Base-by-base conservation (phyloP, 2,113 vertebrate species). In the Perca fluviatilis region DNA sequence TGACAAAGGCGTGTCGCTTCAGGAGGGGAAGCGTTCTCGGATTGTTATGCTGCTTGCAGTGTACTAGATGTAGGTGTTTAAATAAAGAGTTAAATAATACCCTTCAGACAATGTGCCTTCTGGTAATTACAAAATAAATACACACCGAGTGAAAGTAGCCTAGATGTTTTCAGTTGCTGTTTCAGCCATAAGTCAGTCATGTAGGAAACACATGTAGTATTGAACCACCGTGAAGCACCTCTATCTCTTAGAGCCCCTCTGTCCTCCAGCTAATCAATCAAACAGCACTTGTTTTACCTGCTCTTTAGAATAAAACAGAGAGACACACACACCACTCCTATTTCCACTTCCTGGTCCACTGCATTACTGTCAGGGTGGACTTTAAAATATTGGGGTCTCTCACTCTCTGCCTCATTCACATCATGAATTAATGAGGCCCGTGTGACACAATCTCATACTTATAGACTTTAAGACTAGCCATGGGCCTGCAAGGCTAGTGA, bases 1-100 rank as follows among this genome's bases (percentile, higher is more conserved):
- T 62, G 49, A 57, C 27, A 64, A 67, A 77, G 64, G 78, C 73
- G 78, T 79, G 70, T 79, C 43, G 1, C 51, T 58, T 47, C 27
- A 64, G 62, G 25, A 25, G 15, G 14, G 57, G 23, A 40, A 19
- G 58, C 50, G 19, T 23, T 51, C 10, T 61, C 54, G 5, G 58
- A 49, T 61, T 86, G 11, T n/a, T 54, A 33, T 56, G 43, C 21
- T 46, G 58, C n/a, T 58, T 36, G 18, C 18, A 63, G 15, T 67
- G 13, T 0, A 43, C 18, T 27, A 18, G 18, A 43, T 53, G 36
- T 30, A 2, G 64, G 30, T 33, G 8, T 60, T 53, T 30, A 19
- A 65, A 40, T 5, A 21, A 0, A 33, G 13, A 43, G 50, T 63
- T 21, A 30, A 58, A 58, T 30, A 47, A 40, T 3, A 36, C 18